Evolutionary conservation across 2,888 invertebrate species (phyloP), one percentile per base, ranked within the genome.

Genomic region (Bruchidius siliquastri): DNA sequence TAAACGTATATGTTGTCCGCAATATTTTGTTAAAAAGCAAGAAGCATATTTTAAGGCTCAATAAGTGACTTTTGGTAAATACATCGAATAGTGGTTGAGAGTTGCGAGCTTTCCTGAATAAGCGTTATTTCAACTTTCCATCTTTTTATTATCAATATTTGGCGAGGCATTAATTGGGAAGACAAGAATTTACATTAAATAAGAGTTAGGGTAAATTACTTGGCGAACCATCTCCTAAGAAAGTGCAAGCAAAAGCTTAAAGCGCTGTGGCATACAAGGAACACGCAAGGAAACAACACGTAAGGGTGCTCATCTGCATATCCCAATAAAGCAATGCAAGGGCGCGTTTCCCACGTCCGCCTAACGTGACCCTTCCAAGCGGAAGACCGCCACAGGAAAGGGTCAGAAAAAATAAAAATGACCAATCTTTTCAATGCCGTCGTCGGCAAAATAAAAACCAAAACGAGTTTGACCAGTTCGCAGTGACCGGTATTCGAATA

Each of bases 381-480:
- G 68, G 68, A 68, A 68, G 68, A 49, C 49, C 49, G 49, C 49
- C 76, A 74, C 77, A 76, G 79, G 78, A 79, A 81, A 80, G 83
- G 84, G 83, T 82, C 80, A 80, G 75, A 77, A 81, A 79, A 79
- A 81, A 84, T 84, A 84, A 84, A 84, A 81, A 80, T 82, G 80
- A 80, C 80, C 80, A 80, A 78, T 80, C 81, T 80, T 79, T 81
- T 76, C 73, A 76, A 76, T 75, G 49, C 49, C 49, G 26, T 26
- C 26, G 26, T 8, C 26, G 26, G 26, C 26, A 26, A 49, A 74
- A 74, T 77, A 80, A 83, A 82, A 82, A 82, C 80, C 79, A 81
- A 84, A 85, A 86, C 86, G 80, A 79, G 86, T 86, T 86, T 86
- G 86, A 85, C 86, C 86, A 86, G 86, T 86, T 81, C 20, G 72